Evolutionary conservation across 2,797 vertebrate species (phyloP).

Genomic region (Phoeniculus purpureus): DNA sequence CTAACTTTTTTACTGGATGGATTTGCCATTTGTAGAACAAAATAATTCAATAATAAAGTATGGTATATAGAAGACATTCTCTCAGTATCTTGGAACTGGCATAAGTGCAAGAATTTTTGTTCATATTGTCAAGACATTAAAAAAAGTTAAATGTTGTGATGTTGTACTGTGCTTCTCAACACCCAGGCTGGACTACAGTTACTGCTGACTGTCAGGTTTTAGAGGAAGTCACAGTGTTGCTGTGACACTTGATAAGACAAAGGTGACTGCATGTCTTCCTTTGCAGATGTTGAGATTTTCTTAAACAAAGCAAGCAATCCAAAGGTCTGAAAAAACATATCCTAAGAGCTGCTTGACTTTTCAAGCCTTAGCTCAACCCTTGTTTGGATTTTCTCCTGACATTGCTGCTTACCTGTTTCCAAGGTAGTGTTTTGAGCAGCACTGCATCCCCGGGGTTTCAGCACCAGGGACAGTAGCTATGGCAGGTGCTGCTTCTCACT

Average conservation of each 20-base stretch:
- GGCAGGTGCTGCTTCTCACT: accelerated
- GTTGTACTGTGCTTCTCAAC: neutral
- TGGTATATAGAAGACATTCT: neutral
- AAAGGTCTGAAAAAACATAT: neutral
- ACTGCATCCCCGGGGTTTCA: neutral
- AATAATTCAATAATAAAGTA: neutral
- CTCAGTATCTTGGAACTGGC: neutral
- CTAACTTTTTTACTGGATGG: neutral
- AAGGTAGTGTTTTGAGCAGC: accelerated
- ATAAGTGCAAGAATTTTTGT: neutral
- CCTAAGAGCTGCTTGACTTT: neutral
- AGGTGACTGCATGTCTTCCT: neutral
- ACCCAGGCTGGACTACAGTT: neutral
- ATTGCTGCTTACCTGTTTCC: neutral
- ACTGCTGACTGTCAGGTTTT: neutral
- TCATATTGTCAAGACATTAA: neutral
- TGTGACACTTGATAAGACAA: neutral
- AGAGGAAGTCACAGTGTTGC: neutral
- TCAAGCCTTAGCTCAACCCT: neutral
- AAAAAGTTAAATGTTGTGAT: neutral
- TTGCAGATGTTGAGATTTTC: neutral
- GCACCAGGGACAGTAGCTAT: neutral
- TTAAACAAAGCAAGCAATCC: neutral
- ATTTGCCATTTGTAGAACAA: neutral
- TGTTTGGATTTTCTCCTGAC: neutral